Evolutionary conservation across 2,888 invertebrate species (phyloP).

Genomic region (Amblyjoppa proteus): DNA sequence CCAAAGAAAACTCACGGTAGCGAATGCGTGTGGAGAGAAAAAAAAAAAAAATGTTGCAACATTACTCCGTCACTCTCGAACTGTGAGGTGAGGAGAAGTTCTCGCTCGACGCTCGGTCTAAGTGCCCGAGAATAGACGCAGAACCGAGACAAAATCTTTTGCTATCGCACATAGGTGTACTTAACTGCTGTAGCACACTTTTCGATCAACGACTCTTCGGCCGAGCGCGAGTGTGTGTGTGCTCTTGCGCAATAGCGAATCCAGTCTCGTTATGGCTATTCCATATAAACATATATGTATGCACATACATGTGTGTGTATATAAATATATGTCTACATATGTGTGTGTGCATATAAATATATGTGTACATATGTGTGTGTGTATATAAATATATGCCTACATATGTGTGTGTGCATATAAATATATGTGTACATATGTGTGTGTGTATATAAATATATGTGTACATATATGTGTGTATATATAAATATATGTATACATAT

Average conservation of each 20-base stretch:
- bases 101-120: not conserved
- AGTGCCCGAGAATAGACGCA: not conserved
- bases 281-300: no score
- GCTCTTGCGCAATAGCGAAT: conserved; percentile 54
- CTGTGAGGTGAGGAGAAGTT: not conserved
- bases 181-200: conserved; percentile 5
- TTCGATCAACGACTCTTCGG: conserved; percentile 36
- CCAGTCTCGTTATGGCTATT: conserved; percentile 9
- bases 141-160: conserved; percentile 13
- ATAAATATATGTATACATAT: not conserved
- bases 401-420: no score
- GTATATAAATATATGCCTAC: not conserved
- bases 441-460: not conserved
- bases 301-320: no score
- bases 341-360: not conserved
- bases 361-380: not conserved
- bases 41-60: not conserved
- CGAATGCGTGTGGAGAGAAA: conserved; percentile 11
- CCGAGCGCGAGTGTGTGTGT: conserved; percentile 1
- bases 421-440: not conserved
- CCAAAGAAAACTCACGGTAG: conserved; percentile 15
- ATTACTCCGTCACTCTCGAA: not conserved
- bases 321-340: not conserved
- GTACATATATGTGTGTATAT: not conserved
- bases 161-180: conserved; percentile 10